These are phyloP conservation scores for Prunella strophiata DNA, from an alignment of 2,797 vertebrate species.

Conservation along the genomic window DNA sequence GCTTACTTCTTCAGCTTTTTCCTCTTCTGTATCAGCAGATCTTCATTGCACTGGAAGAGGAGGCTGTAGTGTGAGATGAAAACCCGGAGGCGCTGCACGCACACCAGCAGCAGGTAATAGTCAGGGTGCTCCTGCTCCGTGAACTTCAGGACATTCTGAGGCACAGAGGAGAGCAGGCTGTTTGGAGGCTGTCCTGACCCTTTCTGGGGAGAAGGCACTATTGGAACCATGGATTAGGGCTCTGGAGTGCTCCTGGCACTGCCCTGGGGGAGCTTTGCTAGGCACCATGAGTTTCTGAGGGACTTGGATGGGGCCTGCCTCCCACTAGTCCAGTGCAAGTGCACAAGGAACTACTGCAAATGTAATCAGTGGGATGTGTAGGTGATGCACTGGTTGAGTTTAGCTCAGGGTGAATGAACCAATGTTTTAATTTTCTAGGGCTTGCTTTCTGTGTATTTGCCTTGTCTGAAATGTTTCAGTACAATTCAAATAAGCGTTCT, in stretches of 20 bases:
- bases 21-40: slow-evolving; percentile 89
- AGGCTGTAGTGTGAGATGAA: slow-evolving; percentile 91
- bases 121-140: slow-evolving; percentile 94
- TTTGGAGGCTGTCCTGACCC: not conserved
- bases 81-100: slow-evolving; percentile 90
- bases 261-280: not conserved
- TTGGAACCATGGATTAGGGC: not conserved
- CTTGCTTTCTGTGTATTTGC: not conserved
- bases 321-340: not conserved
- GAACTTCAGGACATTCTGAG: slow-evolving; percentile 89
- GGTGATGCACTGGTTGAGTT: not conserved
- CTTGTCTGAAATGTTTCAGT: not conserved
- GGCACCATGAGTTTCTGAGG: not conserved
- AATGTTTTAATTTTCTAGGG: not conserved
- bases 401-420: not conserved
- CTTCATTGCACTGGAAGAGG: slow-evolving; percentile 93
- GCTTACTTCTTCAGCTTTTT: slow-evolving; percentile 92
- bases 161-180: slow-evolving; percentile 35
- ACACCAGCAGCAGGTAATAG: slow-evolving; percentile 93
- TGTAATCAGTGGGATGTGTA: not conserved
- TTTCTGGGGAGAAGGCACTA: not conserved
- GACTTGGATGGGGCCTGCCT: not conserved
- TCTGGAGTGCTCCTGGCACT: not conserved
- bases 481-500: not conserved
- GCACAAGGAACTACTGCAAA: not conserved